Conservation (phyloP, 2,888 invertebrate species). For the Actias luna region DNA sequence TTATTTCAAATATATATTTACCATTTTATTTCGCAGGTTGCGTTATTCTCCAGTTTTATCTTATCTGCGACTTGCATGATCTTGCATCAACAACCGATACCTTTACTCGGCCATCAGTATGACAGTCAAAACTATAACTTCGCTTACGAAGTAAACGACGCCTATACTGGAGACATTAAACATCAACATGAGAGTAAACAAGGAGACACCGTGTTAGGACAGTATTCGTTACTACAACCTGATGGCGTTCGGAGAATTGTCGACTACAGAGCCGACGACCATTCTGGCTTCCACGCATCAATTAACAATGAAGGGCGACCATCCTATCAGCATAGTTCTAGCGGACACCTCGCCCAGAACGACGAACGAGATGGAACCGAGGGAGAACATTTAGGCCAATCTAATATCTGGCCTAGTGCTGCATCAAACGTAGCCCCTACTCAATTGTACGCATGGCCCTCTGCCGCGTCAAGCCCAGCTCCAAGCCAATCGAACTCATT, state of each 20-base stretch:
- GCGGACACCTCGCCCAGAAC: constrained; percentile 19
- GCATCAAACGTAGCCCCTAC: background rate
- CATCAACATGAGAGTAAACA: constrained; percentile 76
- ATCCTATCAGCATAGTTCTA: constrained; percentile 16
- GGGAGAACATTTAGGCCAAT: constrained; percentile 21
- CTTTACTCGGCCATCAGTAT: constrained; percentile 39
- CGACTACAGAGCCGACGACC: constrained; percentile 79
- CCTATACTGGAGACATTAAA: constrained; percentile 78
- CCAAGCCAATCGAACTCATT: constrained; percentile 17
- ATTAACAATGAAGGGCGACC: constrained; percentile 63
- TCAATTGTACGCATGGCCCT: background rate
- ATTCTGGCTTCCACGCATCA: constrained; percentile 78
- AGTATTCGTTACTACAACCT: constrained; percentile 78
- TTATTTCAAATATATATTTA: constrained; percentile 3
- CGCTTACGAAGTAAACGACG: constrained; percentile 79
- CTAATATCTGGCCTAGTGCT: constrained; percentile 13
- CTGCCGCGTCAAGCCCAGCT: constrained; percentile 18
- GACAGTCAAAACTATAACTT: constrained; percentile 74
- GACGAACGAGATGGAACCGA: background rate
- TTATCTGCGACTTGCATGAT: constrained; percentile 61
- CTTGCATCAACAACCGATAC: constrained; percentile 50
- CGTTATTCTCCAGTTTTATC: constrained; percentile 47
- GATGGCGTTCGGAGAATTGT: constrained; percentile 80
- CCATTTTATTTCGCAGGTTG: constrained; percentile 34
- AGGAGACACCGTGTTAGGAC: constrained; percentile 77